These are phyloP conservation scores for Camelus dromedarius DNA, from an alignment of 2,113 vertebrate species.

Conservation along the genomic window DNA sequence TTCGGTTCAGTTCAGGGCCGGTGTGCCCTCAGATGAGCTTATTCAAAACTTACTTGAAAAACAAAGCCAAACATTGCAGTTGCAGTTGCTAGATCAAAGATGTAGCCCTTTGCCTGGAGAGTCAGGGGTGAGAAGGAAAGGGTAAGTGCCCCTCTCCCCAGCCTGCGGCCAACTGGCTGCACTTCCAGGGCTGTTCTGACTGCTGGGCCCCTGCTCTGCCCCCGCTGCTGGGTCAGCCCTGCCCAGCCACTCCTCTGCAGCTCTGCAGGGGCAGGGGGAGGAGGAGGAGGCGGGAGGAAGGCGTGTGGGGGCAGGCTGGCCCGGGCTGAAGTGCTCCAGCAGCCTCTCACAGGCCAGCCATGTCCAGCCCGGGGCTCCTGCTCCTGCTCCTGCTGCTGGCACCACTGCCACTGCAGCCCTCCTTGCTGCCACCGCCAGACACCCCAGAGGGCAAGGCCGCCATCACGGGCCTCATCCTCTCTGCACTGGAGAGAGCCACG, in stretches of 20 bases:
- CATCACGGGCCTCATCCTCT: constrained; percentile 86
- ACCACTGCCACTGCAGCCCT: not conserved
- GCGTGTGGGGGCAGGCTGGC: not conserved
- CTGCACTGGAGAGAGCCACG: constrained; percentile 86
- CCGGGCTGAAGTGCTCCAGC: not conserved
- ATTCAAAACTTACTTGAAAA: not conserved
- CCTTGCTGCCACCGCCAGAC: not conserved
- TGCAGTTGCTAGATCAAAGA: not conserved
- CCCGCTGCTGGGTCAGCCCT: not conserved
- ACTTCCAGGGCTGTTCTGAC: not conserved
- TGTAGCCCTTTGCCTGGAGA: not conserved
- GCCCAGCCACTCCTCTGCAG: not conserved
- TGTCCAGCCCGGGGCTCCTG: not conserved
- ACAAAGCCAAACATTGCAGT: not conserved
- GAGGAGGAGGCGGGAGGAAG: not conserved
- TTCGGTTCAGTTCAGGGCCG: not conserved
- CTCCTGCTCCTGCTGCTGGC: constrained; percentile 49
- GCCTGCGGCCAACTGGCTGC: not conserved
- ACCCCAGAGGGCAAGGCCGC: not conserved
- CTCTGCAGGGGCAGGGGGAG: not conserved
- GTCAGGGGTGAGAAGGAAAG: not conserved
- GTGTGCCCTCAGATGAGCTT: not conserved
- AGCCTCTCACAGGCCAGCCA: not conserved
- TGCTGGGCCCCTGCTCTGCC: not conserved
- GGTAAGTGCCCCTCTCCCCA: not conserved